Evolutionary conservation across 2,888 invertebrate genomes (phyloP).

Genomic region (Drosophila quasianomalipes): DNA sequence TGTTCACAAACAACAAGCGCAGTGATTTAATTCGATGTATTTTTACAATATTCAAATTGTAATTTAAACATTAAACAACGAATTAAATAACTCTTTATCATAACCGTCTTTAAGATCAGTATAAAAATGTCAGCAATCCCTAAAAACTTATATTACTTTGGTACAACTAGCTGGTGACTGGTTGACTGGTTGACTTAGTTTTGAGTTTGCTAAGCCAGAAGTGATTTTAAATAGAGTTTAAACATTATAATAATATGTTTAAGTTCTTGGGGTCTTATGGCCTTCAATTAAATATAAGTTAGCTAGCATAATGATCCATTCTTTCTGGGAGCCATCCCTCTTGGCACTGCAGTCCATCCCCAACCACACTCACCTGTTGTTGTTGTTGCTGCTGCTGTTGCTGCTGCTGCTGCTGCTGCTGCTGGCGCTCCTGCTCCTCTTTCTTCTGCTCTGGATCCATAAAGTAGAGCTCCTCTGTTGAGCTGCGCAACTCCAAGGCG

Average conservation of each 20-base stretch:
- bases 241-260: background rate
- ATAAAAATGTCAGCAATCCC: background rate
- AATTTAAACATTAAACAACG: background rate
- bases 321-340: background rate
- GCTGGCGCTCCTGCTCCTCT: constrained; percentile 85
- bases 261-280: background rate
- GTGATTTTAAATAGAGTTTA: background rate
- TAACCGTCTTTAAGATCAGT: background rate
- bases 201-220: background rate
- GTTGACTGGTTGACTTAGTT: background rate
- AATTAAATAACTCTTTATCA: background rate
- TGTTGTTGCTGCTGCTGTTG: constrained; percentile 27
- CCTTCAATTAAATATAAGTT: background rate
- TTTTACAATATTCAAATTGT: background rate
- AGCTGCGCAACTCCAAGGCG: constrained; percentile 93
- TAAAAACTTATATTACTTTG: background rate
- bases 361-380: constrained; percentile 42
- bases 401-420: constrained; percentile 76
- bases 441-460: constrained; percentile 88
- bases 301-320: background rate
- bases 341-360: background rate
- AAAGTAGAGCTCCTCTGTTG: constrained; percentile 95
- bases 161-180: background rate
- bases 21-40: background rate
- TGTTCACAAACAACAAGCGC: background rate